Evolutionary conservation across 2,113 vertebrate genomes (phyloP), one percentile per base, ranked within the genome.

Genomic region (Benitochromis conjunctus): DNA sequence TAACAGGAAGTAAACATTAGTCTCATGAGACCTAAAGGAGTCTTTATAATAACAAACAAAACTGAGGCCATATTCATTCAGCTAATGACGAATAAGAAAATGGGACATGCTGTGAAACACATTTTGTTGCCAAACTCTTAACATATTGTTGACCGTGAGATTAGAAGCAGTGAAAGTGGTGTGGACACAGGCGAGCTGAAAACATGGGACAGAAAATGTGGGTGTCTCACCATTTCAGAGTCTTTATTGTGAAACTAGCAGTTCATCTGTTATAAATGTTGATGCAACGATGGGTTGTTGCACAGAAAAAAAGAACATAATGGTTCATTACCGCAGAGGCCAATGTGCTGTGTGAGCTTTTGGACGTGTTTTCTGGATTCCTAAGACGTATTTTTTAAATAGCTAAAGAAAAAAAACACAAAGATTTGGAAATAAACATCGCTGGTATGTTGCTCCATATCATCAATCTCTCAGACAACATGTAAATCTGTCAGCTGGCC

Each of bases 391-490:
- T 56, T 51, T 54, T 31, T 76, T 48, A 74, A 74, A 51, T 51
- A 76, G 69, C 46, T 51, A 51, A 76, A 76, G 2, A 76, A 51
- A 76, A 51, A 12, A 1, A 53, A 2, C 43, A 19, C 14, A 9
- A 51, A 51, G 3, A 29, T 51, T 48, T n/a, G 69, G 69, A 48
- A 51, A 51, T 76, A 48, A 74, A 51, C 16, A 7, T 48, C 2
- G 9, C 13, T 46, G 41, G 8, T 46, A 74, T 74, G 69, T 48
- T 74, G 24, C 2, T 74, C 5, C 24, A 74, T 74, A 7, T 76
- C 69, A n/a, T 76, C 69, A 51, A n/a, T 76, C 69, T 51, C 69
- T 51, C 69, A 76, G 69, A 76, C 26, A 76, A 76, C 9, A 12
- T 51, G 46, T 51, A 51, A 76, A 76, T 76, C 69, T 76, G 69